Evolutionary conservation across 1,140 invertebrate species (phyloP).

Genomic region (Alviniconcha marisindica): DNA sequence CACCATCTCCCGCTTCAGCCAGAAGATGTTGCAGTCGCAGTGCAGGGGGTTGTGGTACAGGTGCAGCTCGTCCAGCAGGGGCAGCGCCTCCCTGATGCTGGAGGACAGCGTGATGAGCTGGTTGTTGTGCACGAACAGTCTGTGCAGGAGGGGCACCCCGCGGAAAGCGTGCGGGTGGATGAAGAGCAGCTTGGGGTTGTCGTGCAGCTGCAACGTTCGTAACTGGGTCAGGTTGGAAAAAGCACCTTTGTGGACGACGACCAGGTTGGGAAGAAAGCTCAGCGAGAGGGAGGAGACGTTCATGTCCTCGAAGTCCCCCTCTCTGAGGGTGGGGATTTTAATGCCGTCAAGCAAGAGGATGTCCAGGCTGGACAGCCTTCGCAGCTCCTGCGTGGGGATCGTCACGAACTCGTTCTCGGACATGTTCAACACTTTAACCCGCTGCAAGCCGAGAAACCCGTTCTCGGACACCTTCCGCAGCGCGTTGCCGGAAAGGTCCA

Average conservation of each 20-base stretch:
- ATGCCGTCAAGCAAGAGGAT: conserved; percentile 69
- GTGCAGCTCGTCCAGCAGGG: conserved; percentile 68
- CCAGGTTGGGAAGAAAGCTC: conserved; percentile 72
- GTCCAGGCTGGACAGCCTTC: conserved; percentile 54
- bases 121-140: conserved; percentile 75
- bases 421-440: conserved; percentile 62
- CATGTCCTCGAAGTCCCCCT: conserved; percentile 69
- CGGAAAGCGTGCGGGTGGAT: conserved; percentile 74
- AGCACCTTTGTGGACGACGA: conserved; percentile 72
- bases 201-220: conserved; percentile 70
- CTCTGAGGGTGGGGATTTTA: conserved; percentile 63
- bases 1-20: conserved; percentile 70
- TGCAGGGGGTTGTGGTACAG: conserved; percentile 76
- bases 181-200: conserved; percentile 74
- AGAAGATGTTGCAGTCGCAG: conserved; percentile 78
- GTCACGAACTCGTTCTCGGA: conserved; percentile 58
- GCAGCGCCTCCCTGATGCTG: conserved; percentile 61
- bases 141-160: conserved; percentile 68
- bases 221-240: conserved; percentile 75
- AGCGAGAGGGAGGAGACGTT: conserved; percentile 70
- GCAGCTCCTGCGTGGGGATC: conserved; percentile 56
- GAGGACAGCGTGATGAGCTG: conserved; percentile 70
- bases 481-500: conserved; percentile 64
- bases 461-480: conserved; percentile 52
- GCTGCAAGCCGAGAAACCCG: conserved; percentile 59